phyloP scores from a whole-genome alignment of 2,797 vertebrate species.

The Urocyon cinereoargenteus region DNA sequence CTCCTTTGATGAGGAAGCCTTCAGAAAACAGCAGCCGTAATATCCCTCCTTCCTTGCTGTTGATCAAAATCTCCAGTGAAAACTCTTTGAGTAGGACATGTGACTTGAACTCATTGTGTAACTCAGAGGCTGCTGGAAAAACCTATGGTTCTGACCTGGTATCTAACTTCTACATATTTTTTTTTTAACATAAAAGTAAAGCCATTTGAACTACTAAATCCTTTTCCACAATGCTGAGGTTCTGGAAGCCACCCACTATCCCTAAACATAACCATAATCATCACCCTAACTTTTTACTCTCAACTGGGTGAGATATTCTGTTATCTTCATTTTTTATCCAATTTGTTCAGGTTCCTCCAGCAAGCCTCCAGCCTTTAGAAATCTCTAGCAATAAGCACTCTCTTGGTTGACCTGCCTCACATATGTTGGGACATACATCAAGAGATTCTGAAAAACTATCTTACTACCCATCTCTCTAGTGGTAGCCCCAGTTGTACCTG shows the following conservation, averaged over 20 bases:
- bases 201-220: background rate
- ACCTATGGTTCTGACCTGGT: background rate
- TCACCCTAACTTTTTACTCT: background rate
- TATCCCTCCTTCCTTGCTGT: background rate
- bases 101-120: background rate
- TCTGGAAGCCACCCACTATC: background rate
- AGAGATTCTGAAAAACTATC: background rate
- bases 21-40: background rate
- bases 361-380: background rate
- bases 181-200: background rate
- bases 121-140: background rate
- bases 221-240: background rate
- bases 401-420: background rate
- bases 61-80: background rate
- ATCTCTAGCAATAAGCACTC: background rate
- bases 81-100: background rate
- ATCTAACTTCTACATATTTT: background rate
- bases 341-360: background rate
- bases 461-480: background rate
- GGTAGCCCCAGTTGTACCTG: background rate
- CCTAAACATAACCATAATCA: background rate
- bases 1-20: background rate
- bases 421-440: background rate
- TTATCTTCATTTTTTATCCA: background rate
- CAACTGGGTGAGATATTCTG: background rate